phyloP scores from a whole-genome alignment of 2,113 vertebrate species.

The Polypterus senegalus region DNA sequence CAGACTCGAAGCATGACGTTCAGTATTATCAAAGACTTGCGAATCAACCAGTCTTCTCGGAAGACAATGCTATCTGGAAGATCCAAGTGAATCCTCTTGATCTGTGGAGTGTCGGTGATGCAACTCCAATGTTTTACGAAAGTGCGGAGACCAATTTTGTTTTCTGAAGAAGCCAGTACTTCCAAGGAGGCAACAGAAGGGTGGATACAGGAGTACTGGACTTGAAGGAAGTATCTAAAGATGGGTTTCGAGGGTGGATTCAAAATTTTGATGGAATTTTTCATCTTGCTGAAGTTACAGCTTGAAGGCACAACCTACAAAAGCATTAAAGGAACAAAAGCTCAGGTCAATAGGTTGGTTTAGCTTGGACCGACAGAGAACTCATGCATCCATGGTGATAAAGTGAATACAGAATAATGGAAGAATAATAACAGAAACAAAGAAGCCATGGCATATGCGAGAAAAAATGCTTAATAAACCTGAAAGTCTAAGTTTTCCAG shows the following conservation, averaged over 20 bases:
- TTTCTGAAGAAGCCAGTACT: conserved; percentile 38
- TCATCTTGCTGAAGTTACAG: not conserved
- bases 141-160: conserved; percentile 21
- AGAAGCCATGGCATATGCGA: too few relatives aligned
- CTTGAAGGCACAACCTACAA: not conserved
- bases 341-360: too few relatives aligned
- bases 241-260: conserved; percentile 41
- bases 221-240: conserved; percentile 23
- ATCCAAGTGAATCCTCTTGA: conserved; percentile 26
- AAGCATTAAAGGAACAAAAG: too few relatives aligned
- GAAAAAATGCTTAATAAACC: too few relatives aligned
- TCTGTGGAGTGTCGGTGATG: conserved; percentile 21
- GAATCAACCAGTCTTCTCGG: conserved; percentile 41
- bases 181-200: conserved; percentile 37
- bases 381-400: too few relatives aligned
- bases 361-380: too few relatives aligned
- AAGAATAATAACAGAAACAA: too few relatives aligned
- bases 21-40: conserved; percentile 30
- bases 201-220: conserved; percentile 42
- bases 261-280: conserved; percentile 34
- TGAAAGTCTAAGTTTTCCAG: too few relatives aligned
- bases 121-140: conserved; percentile 45
- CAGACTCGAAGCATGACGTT: conserved; percentile 32
- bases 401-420: too few relatives aligned
- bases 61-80: conserved; percentile 59